Base-by-base conservation (phyloP, 2,797 vertebrate genomes). In the Oreochromis grahami region DNA sequence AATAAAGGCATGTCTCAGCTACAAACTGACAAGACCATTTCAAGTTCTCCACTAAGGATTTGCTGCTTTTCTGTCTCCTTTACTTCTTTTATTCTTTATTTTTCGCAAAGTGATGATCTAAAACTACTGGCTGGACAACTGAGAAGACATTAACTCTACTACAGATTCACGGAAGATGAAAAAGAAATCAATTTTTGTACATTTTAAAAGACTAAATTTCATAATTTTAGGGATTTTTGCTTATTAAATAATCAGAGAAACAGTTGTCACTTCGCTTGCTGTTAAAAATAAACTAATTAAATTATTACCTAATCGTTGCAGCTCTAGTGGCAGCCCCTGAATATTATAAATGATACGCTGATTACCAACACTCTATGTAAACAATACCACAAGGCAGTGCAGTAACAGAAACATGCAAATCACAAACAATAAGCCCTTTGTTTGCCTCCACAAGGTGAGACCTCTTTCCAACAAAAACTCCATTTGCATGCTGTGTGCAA, bases 401-500 rank as follows among this genome's bases (percentile, higher is more conserved):
- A 78, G 77, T 43, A 41, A 34, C 60, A 76, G 70, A 79, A 81
- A 86, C 72, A 83, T 52, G 45, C 58, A 82, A 78, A 56, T 84
- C 74, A 79, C 77, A 81, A 74, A 86, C 72, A 70, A 4, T 84
- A 79, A 53, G 26, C 21, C 76, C 26, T 74, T 79, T 79, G 78
- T 91, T 76, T 88, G 58, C 74, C 52, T 82, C 77, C 85, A 85
- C 74, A 79, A 80, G 70, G 86, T 87, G 86, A 84, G 82, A 83
- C 82, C 87, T 83, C 51, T 55, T 86, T 90, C 68, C 83, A 76
- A 79, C 76, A 86, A 72, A 74, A 86, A 38, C 17, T 34, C 21
- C 34, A 89, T 93, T 83, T 91, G 85, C 86, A 91, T 90, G 90
- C 90, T 79, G 78, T 58, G 78, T 72, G 78, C 88, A 86, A 83